These are phyloP conservation scores for Sceliomorpha sp. DNA, from an alignment of 2,888 invertebrate species.

Conservation along the genomic window DNA sequence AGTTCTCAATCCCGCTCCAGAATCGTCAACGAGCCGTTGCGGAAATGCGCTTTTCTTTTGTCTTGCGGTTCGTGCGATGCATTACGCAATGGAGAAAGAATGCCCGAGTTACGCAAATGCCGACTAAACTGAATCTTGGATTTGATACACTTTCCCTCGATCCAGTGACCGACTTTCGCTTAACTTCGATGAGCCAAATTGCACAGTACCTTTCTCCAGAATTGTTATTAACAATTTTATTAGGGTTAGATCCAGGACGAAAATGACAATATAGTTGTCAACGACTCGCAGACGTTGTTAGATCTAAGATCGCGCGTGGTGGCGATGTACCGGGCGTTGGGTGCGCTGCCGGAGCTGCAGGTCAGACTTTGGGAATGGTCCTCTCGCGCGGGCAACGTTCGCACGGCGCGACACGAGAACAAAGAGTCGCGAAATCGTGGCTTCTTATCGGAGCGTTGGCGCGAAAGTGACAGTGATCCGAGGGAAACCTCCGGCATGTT, in stretches of 20 bases:
- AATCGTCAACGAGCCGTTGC: slow-evolving; percentile 3
- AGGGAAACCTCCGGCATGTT: slow-evolving; percentile 63
- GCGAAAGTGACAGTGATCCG: slow-evolving; percentile 77
- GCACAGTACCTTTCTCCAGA: slow-evolving; percentile 47
- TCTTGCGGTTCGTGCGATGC: slow-evolving; percentile 11
- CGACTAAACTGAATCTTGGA: slow-evolving; percentile 15
- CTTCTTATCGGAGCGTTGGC: slow-evolving; percentile 71
- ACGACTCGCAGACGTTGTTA: too few species aligned
- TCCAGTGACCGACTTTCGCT: slow-evolving; percentile 53
- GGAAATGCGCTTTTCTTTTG: slow-evolving; percentile 3
- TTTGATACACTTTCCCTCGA: slow-evolving; percentile 52
- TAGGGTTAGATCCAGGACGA: too few species aligned
- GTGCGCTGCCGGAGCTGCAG: too few species aligned
- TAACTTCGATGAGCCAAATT: too few species aligned
- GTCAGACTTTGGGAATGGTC: too few species aligned
- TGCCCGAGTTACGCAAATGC: slow-evolving; percentile 35
- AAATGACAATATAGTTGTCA: too few species aligned
- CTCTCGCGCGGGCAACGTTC: too few species aligned
- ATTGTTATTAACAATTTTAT: too few species aligned
- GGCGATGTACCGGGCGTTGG: too few species aligned
- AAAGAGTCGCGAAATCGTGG: slow-evolving; percentile 53
- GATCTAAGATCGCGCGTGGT: too few species aligned
- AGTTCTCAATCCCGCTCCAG: not conserved
- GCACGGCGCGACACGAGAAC: not conserved
- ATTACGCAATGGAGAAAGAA: slow-evolving; percentile 10